These are phyloP conservation scores for Hirtodrosophila confusa DNA, from an alignment of 2,888 invertebrate genomes.

Conservation along the genomic window DNA sequence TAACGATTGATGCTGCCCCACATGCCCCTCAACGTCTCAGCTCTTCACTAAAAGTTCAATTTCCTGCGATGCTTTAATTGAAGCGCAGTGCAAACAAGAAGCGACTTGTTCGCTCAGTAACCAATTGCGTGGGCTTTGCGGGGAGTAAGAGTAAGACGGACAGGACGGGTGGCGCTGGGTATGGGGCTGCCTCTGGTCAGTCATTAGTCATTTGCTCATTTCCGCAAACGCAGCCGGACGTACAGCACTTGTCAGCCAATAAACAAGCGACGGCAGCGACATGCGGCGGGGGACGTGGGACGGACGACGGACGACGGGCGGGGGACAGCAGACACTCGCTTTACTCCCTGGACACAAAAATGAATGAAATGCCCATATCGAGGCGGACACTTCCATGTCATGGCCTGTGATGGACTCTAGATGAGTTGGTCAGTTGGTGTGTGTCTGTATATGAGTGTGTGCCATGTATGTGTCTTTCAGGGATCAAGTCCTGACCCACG, in stretches of 20 bases:
- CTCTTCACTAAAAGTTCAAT: constrained; percentile 74
- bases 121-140: constrained; percentile 7
- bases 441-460: background rate
- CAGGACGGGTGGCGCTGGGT: background rate
- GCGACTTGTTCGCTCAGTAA: constrained; percentile 27
- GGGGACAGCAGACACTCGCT: constrained; percentile 1
- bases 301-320: background rate
- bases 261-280: constrained; percentile 63
- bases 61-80: constrained; percentile 78
- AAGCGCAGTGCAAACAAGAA: constrained; percentile 68
- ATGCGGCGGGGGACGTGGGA: background rate
- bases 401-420: constrained; percentile 20
- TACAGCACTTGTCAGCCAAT: constrained; percentile 80
- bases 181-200: constrained; percentile 60
- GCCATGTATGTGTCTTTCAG: background rate
- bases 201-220: constrained; percentile 81
- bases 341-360: constrained; percentile 26
- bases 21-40: background rate
- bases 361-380: constrained; percentile 48
- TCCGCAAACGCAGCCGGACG: constrained; percentile 76
- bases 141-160: background rate
- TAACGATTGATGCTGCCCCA: constrained; percentile 39
- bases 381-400: constrained; percentile 35
- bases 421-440: constrained; percentile 14
- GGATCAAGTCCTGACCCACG: constrained; percentile 1